phyloP scores from a whole-genome alignment of 2,113 vertebrate species.

The Laticauda colubrina region DNA sequence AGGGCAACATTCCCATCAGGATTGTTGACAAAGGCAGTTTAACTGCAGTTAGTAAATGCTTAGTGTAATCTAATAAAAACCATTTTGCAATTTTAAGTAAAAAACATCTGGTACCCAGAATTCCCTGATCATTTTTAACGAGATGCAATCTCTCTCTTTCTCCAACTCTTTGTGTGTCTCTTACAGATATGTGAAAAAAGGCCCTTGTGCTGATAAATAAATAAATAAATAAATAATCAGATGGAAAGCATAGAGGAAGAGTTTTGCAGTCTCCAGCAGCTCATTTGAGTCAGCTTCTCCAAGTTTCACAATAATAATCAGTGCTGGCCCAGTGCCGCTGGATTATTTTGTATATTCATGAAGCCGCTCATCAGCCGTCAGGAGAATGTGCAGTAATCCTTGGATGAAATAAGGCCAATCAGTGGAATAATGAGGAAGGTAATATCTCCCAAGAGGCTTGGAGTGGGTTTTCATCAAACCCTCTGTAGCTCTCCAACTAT shows the following conservation, averaged over 20 bases:
- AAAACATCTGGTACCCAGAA: slow-evolving; percentile 89
- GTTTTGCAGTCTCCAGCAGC: slow-evolving; percentile 75
- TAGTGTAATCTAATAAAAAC: slow-evolving; percentile 86
- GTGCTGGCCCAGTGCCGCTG: slow-evolving; percentile 83
- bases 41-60: slow-evolving; percentile 84
- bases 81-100: slow-evolving; percentile 86
- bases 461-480: slow-evolving; percentile 88
- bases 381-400: slow-evolving; percentile 88
- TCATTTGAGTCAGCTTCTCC: slow-evolving; percentile 77
- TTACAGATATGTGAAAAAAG: slow-evolving; percentile 82
- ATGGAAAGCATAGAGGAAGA: slow-evolving; percentile 78
- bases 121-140: slow-evolving; percentile 85
- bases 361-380: slow-evolving; percentile 86
- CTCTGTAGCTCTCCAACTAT: slow-evolving; percentile 91
- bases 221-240: slow-evolving; percentile 73
- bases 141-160: slow-evolving; percentile 74
- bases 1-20: slow-evolving; percentile 76
- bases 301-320: slow-evolving; percentile 82
- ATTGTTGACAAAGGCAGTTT: slow-evolving; percentile 79
- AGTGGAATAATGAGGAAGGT: slow-evolving; percentile 89
- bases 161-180: slow-evolving; percentile 64
- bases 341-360: slow-evolving; percentile 89
- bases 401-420: slow-evolving; percentile 91
- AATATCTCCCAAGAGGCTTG: slow-evolving; percentile 86
- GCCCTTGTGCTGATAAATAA: slow-evolving; percentile 78